Percentiles rank a stretch among this genome's conserved stretches.
Conservation (phyloP, 2,797 vertebrate genomes). For the Chaunax sp. region DNA sequence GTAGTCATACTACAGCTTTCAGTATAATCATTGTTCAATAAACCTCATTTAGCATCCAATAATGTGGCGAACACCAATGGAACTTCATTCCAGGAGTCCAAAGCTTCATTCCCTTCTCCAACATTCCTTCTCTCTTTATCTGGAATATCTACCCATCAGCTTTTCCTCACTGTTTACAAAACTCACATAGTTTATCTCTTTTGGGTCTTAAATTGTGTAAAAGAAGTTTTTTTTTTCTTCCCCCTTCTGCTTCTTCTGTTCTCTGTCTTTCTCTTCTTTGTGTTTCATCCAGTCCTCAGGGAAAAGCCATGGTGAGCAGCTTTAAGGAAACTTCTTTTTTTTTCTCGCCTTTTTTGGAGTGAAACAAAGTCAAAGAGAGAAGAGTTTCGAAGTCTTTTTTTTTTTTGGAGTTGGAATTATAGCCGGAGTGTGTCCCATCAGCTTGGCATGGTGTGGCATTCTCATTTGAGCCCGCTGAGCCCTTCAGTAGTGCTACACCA, state of each 20-base stretch:
- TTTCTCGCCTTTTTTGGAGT: neutral
- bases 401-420: slow-evolving; percentile 61
- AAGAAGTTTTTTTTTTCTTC: slow-evolving; percentile 56
- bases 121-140: slow-evolving; percentile 51
- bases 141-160: slow-evolving; percentile 74
- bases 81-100: slow-evolving; percentile 50
- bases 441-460: slow-evolving; percentile 43
- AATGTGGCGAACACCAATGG: slow-evolving; percentile 34
- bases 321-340: slow-evolving; percentile 59
- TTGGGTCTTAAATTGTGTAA: slow-evolving; percentile 74
- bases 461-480: slow-evolving; percentile 55
- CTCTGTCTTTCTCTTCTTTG: slow-evolving; percentile 66
- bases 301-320: slow-evolving; percentile 60
- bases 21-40: too few species aligned
- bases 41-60: slow-evolving; percentile 38
- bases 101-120: slow-evolving; percentile 40
- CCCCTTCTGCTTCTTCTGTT: slow-evolving; percentile 36
- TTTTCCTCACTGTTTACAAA: slow-evolving; percentile 73
- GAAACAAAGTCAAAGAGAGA: slow-evolving; percentile 50
- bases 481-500: slow-evolving; percentile 33
- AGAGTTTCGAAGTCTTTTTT: slow-evolving; percentile 68
- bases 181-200: slow-evolving; percentile 69
- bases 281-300: slow-evolving; percentile 68
- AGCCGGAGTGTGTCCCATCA: slow-evolving; percentile 61
- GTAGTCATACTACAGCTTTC: slow-evolving; percentile 3